Evolutionary conservation across 2,113 vertebrate genomes (phyloP), one percentile per base, ranked within the genome.

Genomic region (Corvus hawaiiensis): DNA sequence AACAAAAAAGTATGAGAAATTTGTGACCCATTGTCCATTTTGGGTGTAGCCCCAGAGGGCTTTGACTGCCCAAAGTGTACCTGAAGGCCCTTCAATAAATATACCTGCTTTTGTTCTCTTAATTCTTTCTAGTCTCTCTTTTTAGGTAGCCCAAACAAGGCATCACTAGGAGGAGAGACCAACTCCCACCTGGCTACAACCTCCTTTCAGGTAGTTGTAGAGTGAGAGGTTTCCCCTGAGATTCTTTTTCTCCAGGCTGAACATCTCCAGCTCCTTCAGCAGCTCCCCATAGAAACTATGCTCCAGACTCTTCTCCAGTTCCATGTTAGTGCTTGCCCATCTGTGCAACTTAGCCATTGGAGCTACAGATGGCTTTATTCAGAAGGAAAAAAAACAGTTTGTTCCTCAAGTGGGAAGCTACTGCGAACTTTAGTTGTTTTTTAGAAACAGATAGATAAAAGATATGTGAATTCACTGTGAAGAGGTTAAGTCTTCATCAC

Each of bases 241-340:
- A 9, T 35, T 37, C 6, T 30, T 69, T 16, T 51, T 24, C 19
- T 68, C 23, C 7, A 43, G 19, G 8, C 4, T 44, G 11, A 69
- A 2, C 4, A 12, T 1, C 3, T 4, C 4, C 4, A 48, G 11
- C 6, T 49, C 12, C 12, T 26, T 33, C 46, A 44, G 35, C 22
- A 4, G 10, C 16, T 63, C 19, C 55, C 12, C 0, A 1, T 5
- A 6, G 9, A 10, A 11, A 8, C 18, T 44, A 9, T n/a, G 22
- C 32, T 21, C 14, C 17, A 59, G 37, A 24, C 13, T 7, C 5
- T 55, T 55, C 15, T 5, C 5, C 48, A 68, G 10, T 52, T 49
- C 11, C 7, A 3, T 13, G 9, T 62, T 61, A 71, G 22, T 20
- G 14, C 35, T 67, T 61, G 20, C 26, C 51, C 12, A 8, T 19